Evolutionary conservation across 2,113 vertebrate genomes (phyloP).

Genomic region (Mus musculus): DNA sequence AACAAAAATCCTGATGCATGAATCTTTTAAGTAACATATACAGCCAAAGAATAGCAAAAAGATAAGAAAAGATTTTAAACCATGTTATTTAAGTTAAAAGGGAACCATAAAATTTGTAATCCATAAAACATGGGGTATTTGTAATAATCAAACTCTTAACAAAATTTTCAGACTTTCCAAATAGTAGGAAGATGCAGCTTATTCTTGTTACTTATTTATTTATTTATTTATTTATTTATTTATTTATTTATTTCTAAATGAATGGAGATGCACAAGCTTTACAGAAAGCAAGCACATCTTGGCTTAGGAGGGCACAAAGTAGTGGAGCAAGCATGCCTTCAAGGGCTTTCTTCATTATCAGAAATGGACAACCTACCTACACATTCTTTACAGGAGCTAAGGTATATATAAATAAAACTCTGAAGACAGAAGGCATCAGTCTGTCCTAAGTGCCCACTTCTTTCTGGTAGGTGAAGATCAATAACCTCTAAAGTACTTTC

Average conservation of each 20-base stretch:
- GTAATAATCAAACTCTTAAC: background rate
- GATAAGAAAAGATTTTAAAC: background rate
- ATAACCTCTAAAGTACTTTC: background rate
- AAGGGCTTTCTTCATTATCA: background rate
- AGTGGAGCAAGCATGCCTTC: background rate
- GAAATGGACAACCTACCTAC: background rate
- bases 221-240: too few species aligned
- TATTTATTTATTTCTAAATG: background rate
- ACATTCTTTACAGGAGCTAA: background rate
- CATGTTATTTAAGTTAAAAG: background rate
- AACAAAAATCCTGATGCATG: background rate
- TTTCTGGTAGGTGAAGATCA: background rate
- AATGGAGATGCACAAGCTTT: background rate
- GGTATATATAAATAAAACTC: background rate
- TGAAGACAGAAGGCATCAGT: background rate
- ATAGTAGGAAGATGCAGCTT: background rate
- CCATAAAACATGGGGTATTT: background rate
- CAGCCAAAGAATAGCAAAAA: background rate
- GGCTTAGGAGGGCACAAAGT: background rate
- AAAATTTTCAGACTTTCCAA: conserved; percentile 25
- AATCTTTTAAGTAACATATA: background rate
- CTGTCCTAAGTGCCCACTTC: background rate
- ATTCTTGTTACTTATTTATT: background rate
- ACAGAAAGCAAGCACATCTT: background rate
- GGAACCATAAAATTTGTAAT: background rate